These are phyloP conservation scores for Alviniconcha marisindica DNA, from an alignment of 1,140 invertebrate species.

Conservation along the genomic window DNA sequence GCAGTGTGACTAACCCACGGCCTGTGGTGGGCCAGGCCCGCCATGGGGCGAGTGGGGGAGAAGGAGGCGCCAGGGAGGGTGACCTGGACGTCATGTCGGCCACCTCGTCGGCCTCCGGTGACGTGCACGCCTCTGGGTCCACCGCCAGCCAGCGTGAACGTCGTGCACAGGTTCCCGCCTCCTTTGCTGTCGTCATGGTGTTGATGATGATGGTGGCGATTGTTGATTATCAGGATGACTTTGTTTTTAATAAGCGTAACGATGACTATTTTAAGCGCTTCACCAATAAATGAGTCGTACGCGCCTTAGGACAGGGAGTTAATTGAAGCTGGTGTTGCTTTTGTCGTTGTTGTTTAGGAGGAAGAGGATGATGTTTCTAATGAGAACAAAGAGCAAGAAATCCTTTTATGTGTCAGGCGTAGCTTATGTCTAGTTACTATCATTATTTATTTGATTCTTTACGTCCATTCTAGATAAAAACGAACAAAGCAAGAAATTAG, in stretches of 20 bases:
- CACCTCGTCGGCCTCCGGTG: background rate
- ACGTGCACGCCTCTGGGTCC: background rate
- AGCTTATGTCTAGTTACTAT: too few relatives aligned
- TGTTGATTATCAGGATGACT: background rate
- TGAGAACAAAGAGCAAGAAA: too few relatives aligned
- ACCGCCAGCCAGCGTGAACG: background rate
- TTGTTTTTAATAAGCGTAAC: too few relatives aligned
- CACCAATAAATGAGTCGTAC: background rate
- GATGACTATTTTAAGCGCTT: background rate
- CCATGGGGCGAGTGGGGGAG: background rate
- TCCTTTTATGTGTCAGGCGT: too few relatives aligned
- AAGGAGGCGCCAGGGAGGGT: background rate
- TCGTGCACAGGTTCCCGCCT: background rate
- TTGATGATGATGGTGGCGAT: background rate
- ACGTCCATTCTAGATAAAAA: too few relatives aligned
- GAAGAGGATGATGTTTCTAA: too few relatives aligned
- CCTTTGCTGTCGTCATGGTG: background rate
- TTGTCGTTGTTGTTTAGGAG: too few relatives aligned
- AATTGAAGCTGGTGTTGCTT: too few relatives aligned
- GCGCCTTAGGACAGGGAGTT: too few relatives aligned
- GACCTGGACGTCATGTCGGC: slow-evolving; percentile 22
- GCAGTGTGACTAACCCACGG: background rate
- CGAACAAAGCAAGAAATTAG: too few relatives aligned
- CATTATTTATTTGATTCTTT: too few relatives aligned
- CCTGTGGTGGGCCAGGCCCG: background rate